These are phyloP conservation scores for Philypnodon macrostomus DNA, from an alignment of 2,797 vertebrate genomes.

Conservation along the genomic window DNA sequence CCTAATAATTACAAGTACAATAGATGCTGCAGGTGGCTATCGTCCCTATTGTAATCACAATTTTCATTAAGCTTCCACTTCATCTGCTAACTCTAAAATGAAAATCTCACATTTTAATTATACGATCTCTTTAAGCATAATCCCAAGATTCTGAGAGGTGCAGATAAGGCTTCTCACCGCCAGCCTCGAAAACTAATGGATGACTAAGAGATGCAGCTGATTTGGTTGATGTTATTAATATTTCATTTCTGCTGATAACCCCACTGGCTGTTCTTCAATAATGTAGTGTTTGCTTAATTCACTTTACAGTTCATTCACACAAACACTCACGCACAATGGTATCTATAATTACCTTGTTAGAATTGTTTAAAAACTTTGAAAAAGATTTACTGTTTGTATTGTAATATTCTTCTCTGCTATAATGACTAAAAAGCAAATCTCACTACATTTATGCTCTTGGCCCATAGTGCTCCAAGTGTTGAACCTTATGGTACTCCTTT, in stretches of 20 bases:
- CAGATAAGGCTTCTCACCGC: constrained; percentile 20
- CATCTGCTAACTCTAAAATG: constrained; percentile 32
- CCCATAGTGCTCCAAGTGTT: too few species aligned
- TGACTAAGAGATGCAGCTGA: constrained; percentile 43
- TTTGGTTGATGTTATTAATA: constrained; percentile 47
- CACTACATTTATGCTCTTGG: too few species aligned
- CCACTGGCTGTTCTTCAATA: constrained; percentile 18
- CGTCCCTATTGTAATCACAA: constrained; percentile 41
- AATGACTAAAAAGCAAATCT: too few species aligned
- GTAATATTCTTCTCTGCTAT: too few species aligned
- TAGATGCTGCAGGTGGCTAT: constrained; percentile 20
- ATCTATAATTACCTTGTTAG: constrained; percentile 15
- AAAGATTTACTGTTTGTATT: too few species aligned
- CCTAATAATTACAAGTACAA: constrained; percentile 32
- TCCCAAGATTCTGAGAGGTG: constrained; percentile 16
- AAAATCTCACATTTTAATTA: constrained; percentile 54
- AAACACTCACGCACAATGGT: neutral
- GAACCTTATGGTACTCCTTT: too few species aligned
- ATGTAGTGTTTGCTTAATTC: constrained; percentile 15
- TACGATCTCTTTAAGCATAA: constrained; percentile 38
- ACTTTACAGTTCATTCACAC: constrained; percentile 1
- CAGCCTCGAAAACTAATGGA: constrained; percentile 30
- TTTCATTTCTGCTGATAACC: constrained; percentile 33
- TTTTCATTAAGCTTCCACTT: constrained; percentile 48
- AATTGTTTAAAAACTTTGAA: neutral